These are phyloP conservation scores for Ormyrus thymus DNA, from an alignment of 2,888 invertebrate genomes.

Conservation along the genomic window DNA sequence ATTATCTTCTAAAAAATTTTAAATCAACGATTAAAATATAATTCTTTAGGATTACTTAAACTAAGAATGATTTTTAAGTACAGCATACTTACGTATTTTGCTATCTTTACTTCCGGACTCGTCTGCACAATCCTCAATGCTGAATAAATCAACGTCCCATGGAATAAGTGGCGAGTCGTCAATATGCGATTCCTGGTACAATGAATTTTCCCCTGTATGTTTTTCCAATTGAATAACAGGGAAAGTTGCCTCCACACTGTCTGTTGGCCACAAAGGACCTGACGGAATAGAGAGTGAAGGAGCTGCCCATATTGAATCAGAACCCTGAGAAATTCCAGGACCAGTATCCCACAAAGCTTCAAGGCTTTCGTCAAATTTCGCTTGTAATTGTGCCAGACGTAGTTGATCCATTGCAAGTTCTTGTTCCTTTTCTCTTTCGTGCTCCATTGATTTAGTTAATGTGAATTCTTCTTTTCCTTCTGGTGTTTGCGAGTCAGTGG, in stretches of 20 bases:
- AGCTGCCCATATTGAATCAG: constrained; percentile 73
- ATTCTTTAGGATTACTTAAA: neutral
- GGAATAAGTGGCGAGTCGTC: constrained; percentile 71
- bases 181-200: constrained; percentile 64
- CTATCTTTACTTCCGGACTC: constrained; percentile 66
- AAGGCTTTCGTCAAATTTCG: constrained; percentile 82
- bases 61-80: neutral
- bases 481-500: constrained; percentile 63
- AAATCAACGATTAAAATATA: neutral
- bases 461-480: constrained; percentile 70
- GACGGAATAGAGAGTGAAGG: constrained; percentile 72
- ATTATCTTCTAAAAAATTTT: constrained; percentile 64
- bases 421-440: constrained; percentile 66
- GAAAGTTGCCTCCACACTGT: constrained; percentile 65
- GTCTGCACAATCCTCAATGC: constrained; percentile 69
- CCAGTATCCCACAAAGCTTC: constrained; percentile 81
- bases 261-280: constrained; percentile 71
- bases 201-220: constrained; percentile 61
- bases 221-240: constrained; percentile 65
- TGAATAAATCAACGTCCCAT: constrained; percentile 71
- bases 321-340: constrained; percentile 73
- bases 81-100: constrained; percentile 63
- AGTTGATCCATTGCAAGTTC: constrained; percentile 74
- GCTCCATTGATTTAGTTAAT: constrained; percentile 72
- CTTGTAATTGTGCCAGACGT: constrained; percentile 79